Conservation (phyloP, 2,797 vertebrate species). For the Fringilla coelebs region DNA sequence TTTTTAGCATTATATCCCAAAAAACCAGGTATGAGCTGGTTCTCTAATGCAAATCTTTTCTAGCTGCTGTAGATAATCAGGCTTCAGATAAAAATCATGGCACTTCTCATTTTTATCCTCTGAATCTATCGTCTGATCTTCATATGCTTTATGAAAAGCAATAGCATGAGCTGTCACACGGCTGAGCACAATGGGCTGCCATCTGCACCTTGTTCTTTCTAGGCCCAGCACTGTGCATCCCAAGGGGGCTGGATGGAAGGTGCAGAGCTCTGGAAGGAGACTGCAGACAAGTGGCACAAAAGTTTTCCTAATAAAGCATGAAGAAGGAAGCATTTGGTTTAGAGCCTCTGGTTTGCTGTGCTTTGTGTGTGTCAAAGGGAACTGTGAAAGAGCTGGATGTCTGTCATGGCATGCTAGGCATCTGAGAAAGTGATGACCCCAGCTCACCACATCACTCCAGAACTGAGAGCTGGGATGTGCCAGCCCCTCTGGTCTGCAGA, state of each 20-base stretch:
- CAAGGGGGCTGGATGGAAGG: background rate
- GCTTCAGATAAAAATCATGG: background rate
- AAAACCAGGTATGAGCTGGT: background rate
- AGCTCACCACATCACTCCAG: background rate
- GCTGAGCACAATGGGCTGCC: background rate
- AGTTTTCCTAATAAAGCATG: background rate
- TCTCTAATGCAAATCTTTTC: background rate
- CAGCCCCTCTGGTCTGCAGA: background rate
- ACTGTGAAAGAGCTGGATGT: background rate
- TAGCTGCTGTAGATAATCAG: background rate
- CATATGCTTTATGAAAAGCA: background rate
- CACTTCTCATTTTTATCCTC: background rate
- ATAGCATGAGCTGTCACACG: background rate
- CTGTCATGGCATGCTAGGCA: background rate
- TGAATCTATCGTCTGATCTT: background rate
- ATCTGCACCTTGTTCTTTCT: background rate
- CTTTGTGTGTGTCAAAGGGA: background rate
- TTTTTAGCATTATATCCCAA: background rate
- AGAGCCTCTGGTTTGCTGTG: background rate
- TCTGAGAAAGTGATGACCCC: background rate
- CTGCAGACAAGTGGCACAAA: background rate
- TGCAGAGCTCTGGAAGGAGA: background rate
- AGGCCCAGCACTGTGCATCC: background rate
- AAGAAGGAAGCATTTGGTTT: background rate
- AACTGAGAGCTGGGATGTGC: background rate